Evolutionary conservation across 2,888 invertebrate species (phyloP).

Genomic region (Coronaproctus castanopsis): DNA sequence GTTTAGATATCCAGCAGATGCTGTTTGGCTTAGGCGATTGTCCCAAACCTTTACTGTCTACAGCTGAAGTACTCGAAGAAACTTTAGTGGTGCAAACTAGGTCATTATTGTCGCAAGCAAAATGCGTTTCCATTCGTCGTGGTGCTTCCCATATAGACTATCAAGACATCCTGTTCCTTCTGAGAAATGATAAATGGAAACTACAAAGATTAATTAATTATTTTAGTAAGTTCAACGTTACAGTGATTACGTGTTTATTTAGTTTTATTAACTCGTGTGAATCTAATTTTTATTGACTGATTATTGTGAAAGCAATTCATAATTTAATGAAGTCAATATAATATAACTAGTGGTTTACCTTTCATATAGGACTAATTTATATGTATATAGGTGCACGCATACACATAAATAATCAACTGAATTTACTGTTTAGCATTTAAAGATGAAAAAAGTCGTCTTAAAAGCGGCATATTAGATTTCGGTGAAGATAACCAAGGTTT

Average conservation of each 20-base stretch:
- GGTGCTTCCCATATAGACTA: slow-evolving; percentile 35
- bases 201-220: slow-evolving; percentile 55
- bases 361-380: too few species aligned
- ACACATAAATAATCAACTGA: too few species aligned
- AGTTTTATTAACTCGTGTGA: too few species aligned
- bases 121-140: slow-evolving; percentile 42
- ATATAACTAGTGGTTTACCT: too few species aligned
- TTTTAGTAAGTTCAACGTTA: slow-evolving; percentile 30
- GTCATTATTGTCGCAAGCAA: slow-evolving; percentile 52
- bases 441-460: background rate
- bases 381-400: too few species aligned
- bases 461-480: background rate
- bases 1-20: slow-evolving; percentile 59
- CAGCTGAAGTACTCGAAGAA: slow-evolving; percentile 64
- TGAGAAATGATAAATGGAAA: slow-evolving; percentile 61
- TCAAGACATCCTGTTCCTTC: slow-evolving; percentile 56
- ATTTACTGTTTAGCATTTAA: background rate
- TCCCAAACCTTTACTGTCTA: slow-evolving; percentile 55
- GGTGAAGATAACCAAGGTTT: background rate
- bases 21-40: slow-evolving; percentile 90
- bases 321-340: too few species aligned
- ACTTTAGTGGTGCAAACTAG: slow-evolving; percentile 63
- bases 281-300: too few species aligned
- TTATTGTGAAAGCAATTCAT: too few species aligned
- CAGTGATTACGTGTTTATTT: too few species aligned